phyloP scores from a whole-genome alignment of 2,797 vertebrate genomes.

The Manis javanica region DNA sequence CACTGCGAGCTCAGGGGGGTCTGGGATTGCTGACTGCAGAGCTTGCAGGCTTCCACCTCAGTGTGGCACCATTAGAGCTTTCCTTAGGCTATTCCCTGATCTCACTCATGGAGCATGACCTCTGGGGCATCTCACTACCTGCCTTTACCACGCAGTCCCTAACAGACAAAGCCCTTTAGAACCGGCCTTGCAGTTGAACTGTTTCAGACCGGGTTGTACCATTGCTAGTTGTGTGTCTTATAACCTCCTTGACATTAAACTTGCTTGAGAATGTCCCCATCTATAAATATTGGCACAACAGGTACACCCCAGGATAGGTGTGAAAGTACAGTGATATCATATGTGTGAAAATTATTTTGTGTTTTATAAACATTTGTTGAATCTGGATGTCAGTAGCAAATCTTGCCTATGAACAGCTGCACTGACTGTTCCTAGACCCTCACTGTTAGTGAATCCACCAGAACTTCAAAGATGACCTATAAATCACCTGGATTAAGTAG shows the following conservation, averaged over 20 bases:
- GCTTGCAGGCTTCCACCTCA: accelerated
- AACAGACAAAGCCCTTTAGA: not conserved
- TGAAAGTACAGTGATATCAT: not conserved
- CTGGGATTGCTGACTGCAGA: not conserved
- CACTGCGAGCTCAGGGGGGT: not conserved
- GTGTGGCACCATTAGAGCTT: not conserved
- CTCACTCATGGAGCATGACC: not conserved
- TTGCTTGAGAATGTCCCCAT: not conserved
- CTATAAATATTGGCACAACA: not conserved
- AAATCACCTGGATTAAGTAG: conserved; percentile 65
- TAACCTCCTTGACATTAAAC: not conserved
- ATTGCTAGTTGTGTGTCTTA: not conserved
- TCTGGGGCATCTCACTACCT: not conserved
- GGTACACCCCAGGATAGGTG: not conserved
- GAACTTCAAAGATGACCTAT: conserved; percentile 41
- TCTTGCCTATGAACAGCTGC: not conserved
- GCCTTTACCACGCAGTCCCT: not conserved
- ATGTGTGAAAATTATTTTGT: not conserved
- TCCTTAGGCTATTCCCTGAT: not conserved
- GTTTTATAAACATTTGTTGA: not conserved
- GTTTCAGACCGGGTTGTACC: not conserved
- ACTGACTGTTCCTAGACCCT: conserved; percentile 31
- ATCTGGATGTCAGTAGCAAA: not conserved
- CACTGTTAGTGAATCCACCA: conserved; percentile 16
- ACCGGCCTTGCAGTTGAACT: not conserved